Evolutionary conservation across 2,888 invertebrate species (phyloP).

Genomic region (Tetragonula carbonaria): DNA sequence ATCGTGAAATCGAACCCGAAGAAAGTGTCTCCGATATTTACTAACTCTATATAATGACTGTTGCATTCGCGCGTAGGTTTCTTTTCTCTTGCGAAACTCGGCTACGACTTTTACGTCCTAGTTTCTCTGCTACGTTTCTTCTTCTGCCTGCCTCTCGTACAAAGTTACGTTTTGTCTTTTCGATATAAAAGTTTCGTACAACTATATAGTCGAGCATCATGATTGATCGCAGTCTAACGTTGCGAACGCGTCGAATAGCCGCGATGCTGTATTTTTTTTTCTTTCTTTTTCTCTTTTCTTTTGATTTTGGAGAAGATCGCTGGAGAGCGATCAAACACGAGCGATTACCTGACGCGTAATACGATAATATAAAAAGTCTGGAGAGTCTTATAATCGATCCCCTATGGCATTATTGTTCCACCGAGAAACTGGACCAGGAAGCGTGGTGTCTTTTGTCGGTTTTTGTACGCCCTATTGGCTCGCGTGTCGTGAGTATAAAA

Average conservation of each 20-base stretch:
- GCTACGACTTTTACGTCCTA: slow-evolving; percentile 23
- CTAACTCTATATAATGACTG: slow-evolving; percentile 1
- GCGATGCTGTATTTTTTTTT: background rate
- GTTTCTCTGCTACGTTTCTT: background rate
- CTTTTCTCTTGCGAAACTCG: background rate
- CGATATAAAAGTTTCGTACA: slow-evolving; percentile 67
- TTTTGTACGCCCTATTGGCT: background rate
- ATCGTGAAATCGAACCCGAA: slow-evolving; percentile 5
- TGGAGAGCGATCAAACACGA: background rate
- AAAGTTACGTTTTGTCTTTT: slow-evolving; percentile 54
- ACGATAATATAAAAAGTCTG: slow-evolving; percentile 3
- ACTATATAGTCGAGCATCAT: slow-evolving; percentile 65
- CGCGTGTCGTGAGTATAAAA: background rate
- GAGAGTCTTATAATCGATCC: background rate
- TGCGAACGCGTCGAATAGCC: slow-evolving; percentile 23
- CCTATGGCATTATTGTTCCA: slow-evolving; percentile 16
- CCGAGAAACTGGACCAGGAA: background rate
- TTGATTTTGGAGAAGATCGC: slow-evolving; percentile 30
- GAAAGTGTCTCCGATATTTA: slow-evolving; percentile 33
- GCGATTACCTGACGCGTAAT: slow-evolving; percentile 5
- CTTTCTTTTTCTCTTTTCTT: slow-evolving; percentile 15
- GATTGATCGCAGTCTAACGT: slow-evolving; percentile 64
- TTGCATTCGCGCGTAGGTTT: slow-evolving; percentile 17
- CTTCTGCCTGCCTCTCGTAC: slow-evolving; percentile 25
- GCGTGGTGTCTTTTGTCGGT: background rate